Evolutionary conservation across 2,888 invertebrate species (phyloP).

Genomic region (Acrobeloides nanus): DNA sequence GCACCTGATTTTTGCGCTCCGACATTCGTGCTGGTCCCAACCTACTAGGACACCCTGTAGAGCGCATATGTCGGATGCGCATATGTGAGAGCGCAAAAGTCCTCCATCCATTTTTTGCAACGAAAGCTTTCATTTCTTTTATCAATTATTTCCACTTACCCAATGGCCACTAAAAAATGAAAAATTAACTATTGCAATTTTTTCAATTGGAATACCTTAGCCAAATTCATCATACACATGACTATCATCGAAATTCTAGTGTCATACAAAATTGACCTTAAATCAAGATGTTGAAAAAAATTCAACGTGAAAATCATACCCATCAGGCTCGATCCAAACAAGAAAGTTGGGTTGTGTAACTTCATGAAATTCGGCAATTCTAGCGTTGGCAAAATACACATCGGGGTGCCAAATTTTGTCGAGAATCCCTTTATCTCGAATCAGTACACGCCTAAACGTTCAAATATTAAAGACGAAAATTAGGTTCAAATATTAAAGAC

Average conservation of each 20-base stretch:
- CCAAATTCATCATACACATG: conserved; percentile 29
- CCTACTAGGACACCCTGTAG: no score
- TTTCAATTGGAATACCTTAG: conserved; percentile 10
- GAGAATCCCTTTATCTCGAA: conserved; percentile 23
- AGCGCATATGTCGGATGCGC: no score
- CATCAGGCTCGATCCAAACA: conserved; percentile 34
- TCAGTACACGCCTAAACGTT: conserved; percentile 23
- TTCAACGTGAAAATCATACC: conserved; percentile 1
- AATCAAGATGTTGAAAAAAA: neutral
- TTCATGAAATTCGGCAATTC: conserved; percentile 32
- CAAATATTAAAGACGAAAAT: no score
- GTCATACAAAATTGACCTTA: conserved; percentile 30
- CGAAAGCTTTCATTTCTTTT: no score
- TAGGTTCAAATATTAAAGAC: no score
- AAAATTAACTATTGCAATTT: neutral
- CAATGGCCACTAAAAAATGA: conserved; percentile 8
- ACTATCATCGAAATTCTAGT: conserved; percentile 32
- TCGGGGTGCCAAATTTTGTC: conserved; percentile 32
- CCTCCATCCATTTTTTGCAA: no score
- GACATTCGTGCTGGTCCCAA: no score
- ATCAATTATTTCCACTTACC: no score
- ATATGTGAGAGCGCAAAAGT: no score
- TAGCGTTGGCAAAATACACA: conserved; percentile 24
- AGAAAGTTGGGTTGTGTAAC: conserved; percentile 35
- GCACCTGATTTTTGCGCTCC: no score